Evolutionary conservation across 2,888 invertebrate genomes (phyloP), one percentile per base, ranked within the genome.

Genomic region (Caenorhabditis sp.): DNA sequence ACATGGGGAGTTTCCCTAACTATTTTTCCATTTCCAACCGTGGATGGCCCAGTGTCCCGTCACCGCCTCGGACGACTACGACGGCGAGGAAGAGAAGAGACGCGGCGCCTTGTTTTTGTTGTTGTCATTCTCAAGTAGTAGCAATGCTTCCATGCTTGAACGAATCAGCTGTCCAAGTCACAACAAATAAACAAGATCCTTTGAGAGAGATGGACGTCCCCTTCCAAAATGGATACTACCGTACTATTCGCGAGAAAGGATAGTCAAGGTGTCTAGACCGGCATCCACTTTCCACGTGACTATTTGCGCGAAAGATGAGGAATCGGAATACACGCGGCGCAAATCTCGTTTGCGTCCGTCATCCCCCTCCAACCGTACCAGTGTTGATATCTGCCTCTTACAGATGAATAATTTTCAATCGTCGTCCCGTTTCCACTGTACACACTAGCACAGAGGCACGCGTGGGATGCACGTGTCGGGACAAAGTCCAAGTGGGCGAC

Each of bases 381-480:
- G 13, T 58, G 68, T 61, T 70, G 70, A 59, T 53, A 37, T 9
- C 50, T 48, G 32, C 37, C 27, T 70, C 43, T 24, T 59, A 48
- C 52, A 52, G 68, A 59, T 70, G 70, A 70, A 70, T 70, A 53
- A 45, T 58, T 68, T 22, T 43, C 32, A 59, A n/a, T n/a, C n/a
- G n/a, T 70, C 59, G 58, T 68, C 50, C 52, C 17, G 58, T 15
- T 52, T n/a, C n/a, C 59, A 35, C 32, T 70, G 59, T 53, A 58
- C 32, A 45, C 53, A 35, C 59, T 52, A 32, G 24, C 37, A 24
- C 37, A 46, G n/a, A n/a, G n/a, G 59, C 55, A 55, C 61, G 66
- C 71, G 62, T 73, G 78, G 78, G 62, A 55, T 68, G 62, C 78
- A 78, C 78, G 78, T 78, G 26, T 17, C 53, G 55, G 76, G 78